Evolutionary conservation across 2,888 invertebrate genomes (phyloP), one percentile per base, ranked within the genome.

Genomic region (Amorpha juglandis): DNA sequence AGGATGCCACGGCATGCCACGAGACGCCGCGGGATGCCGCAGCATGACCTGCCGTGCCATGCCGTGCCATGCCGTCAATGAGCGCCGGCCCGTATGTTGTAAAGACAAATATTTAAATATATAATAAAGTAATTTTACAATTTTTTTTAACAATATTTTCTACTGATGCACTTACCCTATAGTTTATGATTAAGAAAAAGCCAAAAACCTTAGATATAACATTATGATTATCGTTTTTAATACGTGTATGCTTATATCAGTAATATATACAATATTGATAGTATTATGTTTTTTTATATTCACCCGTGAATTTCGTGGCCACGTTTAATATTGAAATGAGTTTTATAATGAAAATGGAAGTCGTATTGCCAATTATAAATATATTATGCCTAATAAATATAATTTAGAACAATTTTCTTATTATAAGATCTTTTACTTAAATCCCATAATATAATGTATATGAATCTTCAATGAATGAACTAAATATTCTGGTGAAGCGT

Each of bases 251-350:
- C 62, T 48, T 63, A 62, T 47, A 42, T 53, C 14, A 14, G 14
- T n/a, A 19, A 47, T 48, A 33, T 63, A 63, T 53, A 50, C 16
- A 63, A 16, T 63, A 48, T n/a, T 62, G 19, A 19, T 19, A 8
- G 33, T 8, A 62, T 42, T 42, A 62, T 38, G 50, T 27, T 48
- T 19, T 6, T 50, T 1, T 42, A 19, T 42, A 35, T 14, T 12
- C 27, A 52, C 33, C 45, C 52, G 53, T 55, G 45, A 33, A 27
- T 53, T 47, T 64, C 33, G 52, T 50, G 58, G 58, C 58, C 58
- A 58, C 38, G 16, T 55, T 35, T 55, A 58, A 58, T 58, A 9
- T 38, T 19, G 55, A 55, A 42, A 58, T 58, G 52, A 33, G 42
- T 19, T 16, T 11, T 42, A 19, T 42, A 42, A 38, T 38, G 16